These are phyloP conservation scores for Dugesia japonica DNA, from an alignment of 2,888 invertebrate species.

Conservation along the genomic window DNA sequence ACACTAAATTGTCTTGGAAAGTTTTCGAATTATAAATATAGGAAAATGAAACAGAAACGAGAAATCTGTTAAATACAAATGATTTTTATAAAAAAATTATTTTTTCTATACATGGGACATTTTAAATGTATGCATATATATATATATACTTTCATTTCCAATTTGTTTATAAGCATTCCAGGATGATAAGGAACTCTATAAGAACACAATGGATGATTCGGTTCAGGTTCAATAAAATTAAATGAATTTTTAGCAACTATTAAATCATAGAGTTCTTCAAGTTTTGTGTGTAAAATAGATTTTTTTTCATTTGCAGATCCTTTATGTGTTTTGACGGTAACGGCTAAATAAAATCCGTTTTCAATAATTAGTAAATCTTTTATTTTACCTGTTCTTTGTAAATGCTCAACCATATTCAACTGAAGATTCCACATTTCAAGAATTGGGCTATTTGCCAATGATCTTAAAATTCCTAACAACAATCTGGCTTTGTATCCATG, in stretches of 20 bases:
- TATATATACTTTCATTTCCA: background rate
- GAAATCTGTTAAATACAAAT: no score
- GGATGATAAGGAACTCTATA: background rate
- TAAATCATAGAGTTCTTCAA: background rate
- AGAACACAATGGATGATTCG: background rate
- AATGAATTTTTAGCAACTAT: background rate
- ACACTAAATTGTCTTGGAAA: no score
- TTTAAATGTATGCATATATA: no score
- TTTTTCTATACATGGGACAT: no score
- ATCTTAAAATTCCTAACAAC: background rate
- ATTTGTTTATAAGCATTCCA: background rate
- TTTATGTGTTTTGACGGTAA: background rate
- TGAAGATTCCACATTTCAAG: background rate
- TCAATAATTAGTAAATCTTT: no score
- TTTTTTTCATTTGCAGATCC: background rate
- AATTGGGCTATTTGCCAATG: background rate
- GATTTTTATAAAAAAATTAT: no score
- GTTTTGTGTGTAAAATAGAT: background rate
- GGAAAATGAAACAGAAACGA: no score
- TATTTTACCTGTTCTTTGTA: background rate
- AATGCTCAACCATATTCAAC: background rate
- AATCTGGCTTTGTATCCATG: background rate
- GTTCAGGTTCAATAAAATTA: background rate
- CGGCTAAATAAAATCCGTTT: no score
- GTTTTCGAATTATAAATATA: no score